A percentile compares a stretch with the other conserved stretches of the same genome.
These are phyloP conservation scores for Okamejei kenojei DNA, from an alignment of 2,797 vertebrate genomes.

Conservation along the genomic window DNA sequence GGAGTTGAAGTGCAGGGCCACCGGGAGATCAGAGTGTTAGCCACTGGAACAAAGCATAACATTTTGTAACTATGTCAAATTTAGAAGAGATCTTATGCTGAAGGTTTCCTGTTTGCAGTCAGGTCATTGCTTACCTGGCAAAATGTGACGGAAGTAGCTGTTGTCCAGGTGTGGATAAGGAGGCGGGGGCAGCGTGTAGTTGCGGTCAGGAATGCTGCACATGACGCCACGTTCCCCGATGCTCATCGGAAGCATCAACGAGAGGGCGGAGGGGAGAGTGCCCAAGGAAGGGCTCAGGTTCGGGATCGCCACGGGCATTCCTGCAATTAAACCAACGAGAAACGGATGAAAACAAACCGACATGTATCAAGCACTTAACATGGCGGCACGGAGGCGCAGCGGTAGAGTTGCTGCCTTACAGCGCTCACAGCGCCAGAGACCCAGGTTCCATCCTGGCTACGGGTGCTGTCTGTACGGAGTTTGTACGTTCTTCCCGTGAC, in stretches of 20 bases:
- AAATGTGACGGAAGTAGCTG: conserved; percentile 95
- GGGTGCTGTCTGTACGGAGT: too few species aligned
- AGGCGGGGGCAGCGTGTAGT: conserved; percentile 88
- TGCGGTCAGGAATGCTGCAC: conserved; percentile 93
- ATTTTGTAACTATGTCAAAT: neutral
- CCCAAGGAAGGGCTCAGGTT: conserved; percentile 86
- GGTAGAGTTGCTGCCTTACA: too few species aligned
- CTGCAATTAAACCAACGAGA: conserved; percentile 54
- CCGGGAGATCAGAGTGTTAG: too few species aligned
- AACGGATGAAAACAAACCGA: conserved; percentile 10
- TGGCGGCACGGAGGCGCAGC: too few species aligned
- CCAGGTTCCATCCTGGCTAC: too few species aligned
- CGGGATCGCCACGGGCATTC: conserved; percentile 92
- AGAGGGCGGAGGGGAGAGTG: conserved; percentile 87
- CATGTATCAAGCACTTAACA: neutral
- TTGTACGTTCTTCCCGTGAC: too few species aligned
- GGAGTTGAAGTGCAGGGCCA: too few species aligned
- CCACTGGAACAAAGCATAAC: neutral
- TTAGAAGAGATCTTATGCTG: neutral
- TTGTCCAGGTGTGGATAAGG: conserved; percentile 95
- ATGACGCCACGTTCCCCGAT: conserved; percentile 92
- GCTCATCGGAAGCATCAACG: conserved; percentile 96
- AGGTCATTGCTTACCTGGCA: conserved; percentile 71
- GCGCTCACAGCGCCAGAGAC: too few species aligned
- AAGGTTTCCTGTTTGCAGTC: neutral